Evolutionary conservation across 2,797 vertebrate genomes (phyloP).

Genomic region (Mormyrus proboscirostris): DNA sequence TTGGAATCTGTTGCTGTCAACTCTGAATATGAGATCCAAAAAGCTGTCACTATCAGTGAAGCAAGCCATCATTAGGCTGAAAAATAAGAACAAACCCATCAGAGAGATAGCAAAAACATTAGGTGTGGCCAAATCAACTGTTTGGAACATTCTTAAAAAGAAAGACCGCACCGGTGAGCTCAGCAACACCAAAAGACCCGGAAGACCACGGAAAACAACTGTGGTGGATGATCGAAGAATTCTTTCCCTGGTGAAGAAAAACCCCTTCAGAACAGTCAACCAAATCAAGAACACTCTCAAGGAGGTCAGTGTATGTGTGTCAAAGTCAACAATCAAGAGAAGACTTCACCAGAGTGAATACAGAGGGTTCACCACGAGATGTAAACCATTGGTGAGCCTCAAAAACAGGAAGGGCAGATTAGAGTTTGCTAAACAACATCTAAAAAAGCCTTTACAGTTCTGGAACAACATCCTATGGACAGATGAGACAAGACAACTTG

Average conservation of each 20-base stretch:
- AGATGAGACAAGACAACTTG: too few relatives aligned
- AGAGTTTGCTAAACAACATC: too few relatives aligned
- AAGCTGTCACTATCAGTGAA: slow-evolving; percentile 30
- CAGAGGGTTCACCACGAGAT: background rate
- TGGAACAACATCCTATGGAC: too few relatives aligned
- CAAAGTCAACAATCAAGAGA: background rate
- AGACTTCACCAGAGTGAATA: background rate
- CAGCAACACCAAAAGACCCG: slow-evolving; percentile 31
- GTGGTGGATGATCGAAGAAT: slow-evolving; percentile 33
- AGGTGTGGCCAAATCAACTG: too few relatives aligned
- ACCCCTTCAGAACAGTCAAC: background rate
- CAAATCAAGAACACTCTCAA: background rate
- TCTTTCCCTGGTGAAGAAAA: slow-evolving; percentile 23
- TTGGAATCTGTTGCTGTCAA: slow-evolving; percentile 30
- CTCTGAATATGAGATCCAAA: slow-evolving; percentile 33
- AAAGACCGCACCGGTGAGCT: slow-evolving; percentile 27
- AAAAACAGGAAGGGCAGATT: background rate
- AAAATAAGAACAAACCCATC: background rate
- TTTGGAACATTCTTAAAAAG: slow-evolving; percentile 5
- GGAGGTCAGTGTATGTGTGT: background rate
- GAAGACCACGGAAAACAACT: slow-evolving; percentile 37
- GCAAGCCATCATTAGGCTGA: slow-evolving; percentile 33
- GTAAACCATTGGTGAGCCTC: background rate
- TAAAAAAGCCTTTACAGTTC: too few relatives aligned
- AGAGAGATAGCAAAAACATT: too few relatives aligned